Evolutionary conservation across 2,888 invertebrate genomes (phyloP).

Genomic region (Dryocosmus kuriphilus): DNA sequence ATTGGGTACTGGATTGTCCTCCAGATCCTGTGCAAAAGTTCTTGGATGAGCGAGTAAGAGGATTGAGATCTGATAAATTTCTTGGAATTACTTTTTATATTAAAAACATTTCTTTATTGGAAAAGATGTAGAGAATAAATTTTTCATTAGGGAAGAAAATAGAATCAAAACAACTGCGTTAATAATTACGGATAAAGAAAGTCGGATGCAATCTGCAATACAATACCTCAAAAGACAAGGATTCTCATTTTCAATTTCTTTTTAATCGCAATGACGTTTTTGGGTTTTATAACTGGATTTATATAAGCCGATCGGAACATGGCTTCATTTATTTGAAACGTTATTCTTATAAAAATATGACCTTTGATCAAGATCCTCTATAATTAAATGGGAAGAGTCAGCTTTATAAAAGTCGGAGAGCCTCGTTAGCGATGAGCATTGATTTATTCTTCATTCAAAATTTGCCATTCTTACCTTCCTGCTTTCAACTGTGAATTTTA

Average conservation of each 20-base stretch:
- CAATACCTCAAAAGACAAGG: no score
- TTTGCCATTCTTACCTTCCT: not conserved
- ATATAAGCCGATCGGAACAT: no score
- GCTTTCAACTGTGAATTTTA: conserved; percentile 8
- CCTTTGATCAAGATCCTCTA: conserved; percentile 1
- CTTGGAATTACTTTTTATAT: not conserved
- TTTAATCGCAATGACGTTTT: not conserved
- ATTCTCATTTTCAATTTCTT: not conserved
- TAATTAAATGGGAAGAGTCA: conserved; percentile 2
- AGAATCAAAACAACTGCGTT: no score
- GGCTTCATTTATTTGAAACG: not conserved
- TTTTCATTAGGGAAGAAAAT: not conserved
- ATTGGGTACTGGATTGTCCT: not conserved
- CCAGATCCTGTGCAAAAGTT: not conserved
- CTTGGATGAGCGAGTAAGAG: not conserved
- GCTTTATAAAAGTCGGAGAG: not conserved
- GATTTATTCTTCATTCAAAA: conserved; percentile 24
- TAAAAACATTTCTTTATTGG: not conserved
- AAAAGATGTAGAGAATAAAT: no score
- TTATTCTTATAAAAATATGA: conserved; percentile 20
- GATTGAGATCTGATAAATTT: conserved; percentile 16
- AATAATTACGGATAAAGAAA: no score
- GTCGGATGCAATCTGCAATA: no score
- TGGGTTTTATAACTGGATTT: no score
- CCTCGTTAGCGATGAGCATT: not conserved